These are phyloP conservation scores for Cathartes aura DNA, from an alignment of 2,113 vertebrate species.

Conservation along the genomic window DNA sequence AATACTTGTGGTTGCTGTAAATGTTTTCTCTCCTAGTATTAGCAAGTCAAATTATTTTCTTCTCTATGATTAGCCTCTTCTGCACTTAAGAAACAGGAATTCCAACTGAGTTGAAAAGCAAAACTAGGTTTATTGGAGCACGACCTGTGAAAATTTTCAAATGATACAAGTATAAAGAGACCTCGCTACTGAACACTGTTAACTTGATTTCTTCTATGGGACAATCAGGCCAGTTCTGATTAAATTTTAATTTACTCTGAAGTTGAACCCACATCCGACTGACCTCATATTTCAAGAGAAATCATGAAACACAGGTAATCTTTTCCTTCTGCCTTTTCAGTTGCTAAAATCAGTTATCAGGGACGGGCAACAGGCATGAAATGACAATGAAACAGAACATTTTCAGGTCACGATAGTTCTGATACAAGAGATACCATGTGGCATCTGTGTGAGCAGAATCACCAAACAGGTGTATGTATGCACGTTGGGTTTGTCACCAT, in stretches of 20 bases:
- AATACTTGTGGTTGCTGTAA: conserved; percentile 71
- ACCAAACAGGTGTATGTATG: background rate
- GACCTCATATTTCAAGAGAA: background rate
- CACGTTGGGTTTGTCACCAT: rapidly evolving
- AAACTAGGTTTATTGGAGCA: conserved; percentile 6
- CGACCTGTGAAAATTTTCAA: background rate
- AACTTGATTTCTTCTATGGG: background rate
- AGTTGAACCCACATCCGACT: background rate
- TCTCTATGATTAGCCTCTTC: conserved; percentile 69
- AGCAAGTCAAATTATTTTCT: conserved; percentile 76
- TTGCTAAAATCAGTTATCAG: background rate
- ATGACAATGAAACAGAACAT: background rate
- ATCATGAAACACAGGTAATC: background rate
- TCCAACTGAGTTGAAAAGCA: conserved; percentile 60
- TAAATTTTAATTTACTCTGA: background rate
- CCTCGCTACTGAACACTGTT: background rate
- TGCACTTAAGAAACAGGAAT: conserved; percentile 69
- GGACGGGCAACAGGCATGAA: rapidly evolving
- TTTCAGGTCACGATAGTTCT: background rate
- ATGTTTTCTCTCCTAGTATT: conserved; percentile 68
- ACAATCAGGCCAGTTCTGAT: background rate
- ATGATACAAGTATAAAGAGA: background rate
- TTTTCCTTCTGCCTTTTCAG: background rate
- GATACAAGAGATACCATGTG: background rate
- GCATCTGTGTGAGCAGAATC: background rate